Evolutionary conservation across 1,140 invertebrate species (phyloP).

Genomic region (Bombus haemorrhoidalis): DNA sequence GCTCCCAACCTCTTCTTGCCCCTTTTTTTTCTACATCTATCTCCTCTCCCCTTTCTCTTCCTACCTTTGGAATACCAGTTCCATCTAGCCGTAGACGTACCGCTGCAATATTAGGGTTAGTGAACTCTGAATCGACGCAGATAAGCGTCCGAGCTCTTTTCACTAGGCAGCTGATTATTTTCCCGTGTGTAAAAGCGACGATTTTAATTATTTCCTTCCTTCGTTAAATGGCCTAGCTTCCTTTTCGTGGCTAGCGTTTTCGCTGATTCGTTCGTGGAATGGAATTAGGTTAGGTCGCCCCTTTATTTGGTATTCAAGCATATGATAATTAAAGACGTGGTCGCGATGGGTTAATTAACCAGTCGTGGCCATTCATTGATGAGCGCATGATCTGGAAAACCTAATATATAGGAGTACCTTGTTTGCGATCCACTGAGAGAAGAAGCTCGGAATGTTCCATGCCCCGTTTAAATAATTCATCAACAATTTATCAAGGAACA

Average conservation of each 20-base stretch:
- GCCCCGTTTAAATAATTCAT: constrained; percentile 31
- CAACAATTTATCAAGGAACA: constrained; percentile 33
- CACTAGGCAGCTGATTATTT: constrained; percentile 7
- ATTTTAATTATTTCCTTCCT: background rate
- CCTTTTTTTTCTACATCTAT: background rate
- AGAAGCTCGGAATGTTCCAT: background rate
- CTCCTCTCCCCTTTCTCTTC: background rate
- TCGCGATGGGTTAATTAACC: constrained; percentile 13
- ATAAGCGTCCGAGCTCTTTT: background rate
- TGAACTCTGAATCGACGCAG: constrained; percentile 48
- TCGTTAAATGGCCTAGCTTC: too few species aligned
- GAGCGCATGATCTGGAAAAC: background rate
- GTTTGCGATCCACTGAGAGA: background rate
- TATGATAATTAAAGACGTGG: constrained; percentile 20
- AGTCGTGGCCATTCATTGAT: constrained; percentile 9
- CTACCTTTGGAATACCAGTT: constrained; percentile 3
- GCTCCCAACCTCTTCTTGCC: background rate
- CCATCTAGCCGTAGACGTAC: constrained; percentile 13
- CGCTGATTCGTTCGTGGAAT: background rate
- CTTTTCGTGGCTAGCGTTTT: background rate
- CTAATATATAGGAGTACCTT: background rate
- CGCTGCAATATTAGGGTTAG: constrained; percentile 53
- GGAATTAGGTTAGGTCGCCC: constrained; percentile 10
- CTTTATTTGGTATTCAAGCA: constrained; percentile 18
- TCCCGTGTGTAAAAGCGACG: background rate